phyloP scores from a whole-genome alignment of 2,797 vertebrate species.

The Channa striata region DNA sequence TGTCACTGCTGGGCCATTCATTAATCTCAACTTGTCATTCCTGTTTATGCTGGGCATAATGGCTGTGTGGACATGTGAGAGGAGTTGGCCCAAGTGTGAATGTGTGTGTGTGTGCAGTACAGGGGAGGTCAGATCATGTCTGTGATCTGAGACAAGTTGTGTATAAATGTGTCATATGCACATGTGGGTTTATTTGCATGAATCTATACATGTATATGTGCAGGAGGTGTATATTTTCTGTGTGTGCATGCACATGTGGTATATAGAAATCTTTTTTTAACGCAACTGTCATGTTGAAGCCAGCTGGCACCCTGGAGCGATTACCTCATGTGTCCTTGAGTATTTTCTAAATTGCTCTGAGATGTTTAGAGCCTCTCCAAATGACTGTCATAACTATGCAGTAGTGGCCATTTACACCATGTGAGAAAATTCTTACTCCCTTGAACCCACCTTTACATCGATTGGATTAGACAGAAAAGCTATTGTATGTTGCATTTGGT shows the following conservation, averaged over 20 bases:
- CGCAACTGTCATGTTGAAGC: conserved; percentile 69
- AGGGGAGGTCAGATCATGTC: conserved; percentile 44
- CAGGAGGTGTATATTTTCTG: conserved; percentile 65
- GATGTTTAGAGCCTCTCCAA: conserved; percentile 74
- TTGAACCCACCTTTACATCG: conserved; percentile 35
- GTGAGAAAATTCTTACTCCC: conserved; percentile 62
- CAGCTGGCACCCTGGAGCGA: conserved; percentile 68
- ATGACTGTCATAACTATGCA: conserved; percentile 68
- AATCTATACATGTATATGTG: conserved; percentile 42
- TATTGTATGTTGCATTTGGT: conserved; percentile 37
- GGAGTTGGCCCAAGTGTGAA: conserved; percentile 14
- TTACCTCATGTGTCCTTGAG: conserved; percentile 82
- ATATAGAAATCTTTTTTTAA: conserved; percentile 68
- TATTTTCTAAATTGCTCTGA: conserved; percentile 76
- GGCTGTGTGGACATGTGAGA: conserved; percentile 65
- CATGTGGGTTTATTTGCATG: conserved; percentile 75
- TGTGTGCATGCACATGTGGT: conserved; percentile 64
- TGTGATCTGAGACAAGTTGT: conserved; percentile 49
- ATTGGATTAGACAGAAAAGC: conserved; percentile 55
- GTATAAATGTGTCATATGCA: conserved; percentile 58
- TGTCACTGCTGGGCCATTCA: conserved; percentile 93
- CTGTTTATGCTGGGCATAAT: conserved; percentile 96
- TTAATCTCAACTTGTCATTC: conserved; percentile 99
- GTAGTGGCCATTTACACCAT: conserved; percentile 61
- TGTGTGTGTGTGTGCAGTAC: conserved; percentile 24